These are phyloP conservation scores for Apteryx owenii DNA, from an alignment of 2,113 vertebrate genomes.

Conservation along the genomic window DNA sequence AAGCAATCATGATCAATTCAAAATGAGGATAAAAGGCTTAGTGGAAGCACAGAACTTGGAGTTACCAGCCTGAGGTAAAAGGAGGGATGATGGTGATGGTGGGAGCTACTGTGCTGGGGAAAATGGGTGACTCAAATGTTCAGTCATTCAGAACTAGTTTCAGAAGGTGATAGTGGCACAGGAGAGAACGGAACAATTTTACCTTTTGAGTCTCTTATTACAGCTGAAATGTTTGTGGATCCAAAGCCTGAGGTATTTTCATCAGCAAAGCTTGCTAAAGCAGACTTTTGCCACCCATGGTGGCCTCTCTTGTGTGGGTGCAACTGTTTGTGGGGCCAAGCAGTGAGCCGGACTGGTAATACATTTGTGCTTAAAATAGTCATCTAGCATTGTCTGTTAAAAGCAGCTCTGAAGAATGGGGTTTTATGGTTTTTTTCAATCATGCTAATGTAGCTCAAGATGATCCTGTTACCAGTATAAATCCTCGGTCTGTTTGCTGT, in stretches of 20 bases:
- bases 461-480: not conserved
- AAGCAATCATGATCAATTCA: not conserved
- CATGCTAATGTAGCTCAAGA: not conserved
- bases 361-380: not conserved
- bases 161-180: not conserved
- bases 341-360: not conserved
- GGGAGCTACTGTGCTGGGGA: not conserved
- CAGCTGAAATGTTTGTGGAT: not conserved
- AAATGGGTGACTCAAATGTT: not conserved
- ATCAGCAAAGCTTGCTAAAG: not conserved
- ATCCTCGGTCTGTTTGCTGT: rapidly evolving
- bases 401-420: not conserved
- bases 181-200: not conserved
- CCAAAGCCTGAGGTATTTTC: not conserved
- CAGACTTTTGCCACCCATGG: not conserved
- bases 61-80: not conserved
- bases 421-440: not conserved
- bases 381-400: not conserved
- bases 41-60: not conserved
- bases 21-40: not conserved
- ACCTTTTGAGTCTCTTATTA: not conserved
- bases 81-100: not conserved
- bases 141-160: not conserved
- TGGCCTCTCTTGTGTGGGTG: not conserved
- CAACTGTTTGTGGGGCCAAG: not conserved